Percentiles rank a stretch among this genome's conserved stretches.
Conservation (phyloP, 2,797 vertebrate species). For the Bradypus variegatus region DNA sequence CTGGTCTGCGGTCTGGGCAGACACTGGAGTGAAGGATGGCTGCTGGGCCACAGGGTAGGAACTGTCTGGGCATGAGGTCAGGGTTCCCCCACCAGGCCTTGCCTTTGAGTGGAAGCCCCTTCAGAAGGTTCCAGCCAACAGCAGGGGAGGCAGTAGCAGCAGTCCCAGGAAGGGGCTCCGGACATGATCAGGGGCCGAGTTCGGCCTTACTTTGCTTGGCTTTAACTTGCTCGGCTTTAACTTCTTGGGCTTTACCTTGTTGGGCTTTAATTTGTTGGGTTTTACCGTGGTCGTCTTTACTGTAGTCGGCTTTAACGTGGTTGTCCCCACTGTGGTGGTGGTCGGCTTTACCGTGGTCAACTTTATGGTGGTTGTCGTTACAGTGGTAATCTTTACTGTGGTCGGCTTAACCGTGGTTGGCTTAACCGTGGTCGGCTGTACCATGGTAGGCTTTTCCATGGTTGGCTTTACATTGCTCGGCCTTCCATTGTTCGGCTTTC, state of each 20-base stretch:
- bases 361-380: neutral
- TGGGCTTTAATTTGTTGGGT: neutral
- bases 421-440: too few species aligned
- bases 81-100: neutral
- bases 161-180: neutral
- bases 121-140: conserved; percentile 47
- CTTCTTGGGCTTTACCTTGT: neutral
- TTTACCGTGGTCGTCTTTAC: too few species aligned
- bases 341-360: too few species aligned
- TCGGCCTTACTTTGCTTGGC: neutral
- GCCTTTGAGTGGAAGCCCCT: neutral
- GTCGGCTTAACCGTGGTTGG: too few species aligned
- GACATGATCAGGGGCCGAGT: neutral
- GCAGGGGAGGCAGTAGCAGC: conserved; percentile 33
- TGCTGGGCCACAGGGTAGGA: conserved; percentile 8
- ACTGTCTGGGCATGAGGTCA: neutral
- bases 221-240: neutral
- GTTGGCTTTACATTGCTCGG: too few species aligned
- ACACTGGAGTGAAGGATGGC: neutral
- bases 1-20: neutral
- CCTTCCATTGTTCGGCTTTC: too few species aligned
- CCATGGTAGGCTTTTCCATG: too few species aligned
- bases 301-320: too few species aligned
- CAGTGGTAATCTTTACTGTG: too few species aligned
- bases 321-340: neutral